These are phyloP conservation scores for Sinocyclocheilus anshuiensis DNA, from an alignment of 2,113 vertebrate species.

Conservation along the genomic window DNA sequence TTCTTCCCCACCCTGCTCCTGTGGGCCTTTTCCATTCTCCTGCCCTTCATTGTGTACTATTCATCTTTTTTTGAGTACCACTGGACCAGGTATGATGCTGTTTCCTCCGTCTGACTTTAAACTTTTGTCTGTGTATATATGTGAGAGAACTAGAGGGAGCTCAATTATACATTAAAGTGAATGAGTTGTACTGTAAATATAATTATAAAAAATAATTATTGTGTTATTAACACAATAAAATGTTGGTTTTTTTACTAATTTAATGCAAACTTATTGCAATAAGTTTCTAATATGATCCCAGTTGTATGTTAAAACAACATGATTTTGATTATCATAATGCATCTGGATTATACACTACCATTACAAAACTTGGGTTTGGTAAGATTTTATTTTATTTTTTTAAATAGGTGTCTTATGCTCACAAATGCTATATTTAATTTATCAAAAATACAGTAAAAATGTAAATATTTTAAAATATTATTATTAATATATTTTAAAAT, in stretches of 20 bases:
- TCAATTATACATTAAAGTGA: not conserved
- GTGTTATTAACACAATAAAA: not conserved
- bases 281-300: not conserved
- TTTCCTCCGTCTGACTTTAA: conserved; percentile 31
- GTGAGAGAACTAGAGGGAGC: not conserved
- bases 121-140: not conserved
- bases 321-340: not conserved
- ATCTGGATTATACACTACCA: not conserved
- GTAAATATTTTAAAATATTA: too few relatives aligned
- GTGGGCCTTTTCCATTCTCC: conserved; percentile 91
- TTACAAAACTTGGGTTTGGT: not conserved
- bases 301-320: not conserved
- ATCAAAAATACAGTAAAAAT: too few relatives aligned
- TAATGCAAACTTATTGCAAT: not conserved
- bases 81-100: conserved; percentile 88
- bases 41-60: conserved; percentile 94
- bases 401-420: too few relatives aligned
- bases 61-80: conserved; percentile 93
- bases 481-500: too few relatives aligned
- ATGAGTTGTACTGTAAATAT: not conserved
- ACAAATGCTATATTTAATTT: too few relatives aligned
- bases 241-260: not conserved
- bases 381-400: not conserved
- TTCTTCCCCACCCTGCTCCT: conserved; percentile 94
- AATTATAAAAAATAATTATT: not conserved